These are phyloP conservation scores for Aptenodytes forsteri DNA, from an alignment of 2,113 vertebrate species.

Conservation along the genomic window DNA sequence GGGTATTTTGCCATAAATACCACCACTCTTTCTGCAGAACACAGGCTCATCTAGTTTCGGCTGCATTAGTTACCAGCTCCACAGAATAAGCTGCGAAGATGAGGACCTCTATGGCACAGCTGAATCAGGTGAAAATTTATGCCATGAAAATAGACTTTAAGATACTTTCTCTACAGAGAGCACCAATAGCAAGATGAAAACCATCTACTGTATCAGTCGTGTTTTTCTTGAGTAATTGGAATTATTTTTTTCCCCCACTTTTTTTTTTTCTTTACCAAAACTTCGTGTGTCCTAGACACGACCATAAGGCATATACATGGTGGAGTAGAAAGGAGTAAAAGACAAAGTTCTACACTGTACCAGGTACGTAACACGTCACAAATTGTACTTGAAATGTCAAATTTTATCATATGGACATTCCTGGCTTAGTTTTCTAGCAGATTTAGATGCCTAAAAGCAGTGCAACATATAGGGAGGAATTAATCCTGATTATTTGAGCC, in stretches of 20 bases:
- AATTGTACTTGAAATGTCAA: neutral
- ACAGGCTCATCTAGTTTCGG: neutral
- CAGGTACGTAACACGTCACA: neutral
- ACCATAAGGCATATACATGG: neutral
- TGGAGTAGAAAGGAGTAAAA: neutral
- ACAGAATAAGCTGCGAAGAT: neutral
- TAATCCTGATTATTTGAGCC: neutral
- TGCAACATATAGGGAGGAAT: neutral
- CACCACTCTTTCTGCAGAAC: neutral
- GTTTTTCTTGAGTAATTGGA: neutral
- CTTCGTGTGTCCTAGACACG: neutral
- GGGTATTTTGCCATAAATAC: neutral
- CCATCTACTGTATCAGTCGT: neutral
- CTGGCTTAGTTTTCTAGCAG: neutral
- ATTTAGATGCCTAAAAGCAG: neutral
- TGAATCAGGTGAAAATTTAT: neutral
- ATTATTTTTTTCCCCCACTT: accelerated
- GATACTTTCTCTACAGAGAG: neutral
- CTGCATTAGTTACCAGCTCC: neutral
- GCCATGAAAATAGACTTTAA: neutral
- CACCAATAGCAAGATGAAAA: neutral
- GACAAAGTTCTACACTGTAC: neutral
- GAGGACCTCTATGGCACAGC: neutral
- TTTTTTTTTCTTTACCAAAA: neutral
- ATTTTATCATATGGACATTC: neutral